phyloP scores from a whole-genome alignment of 2,113 vertebrate genomes.

The Toxotes chatareus region DNA sequence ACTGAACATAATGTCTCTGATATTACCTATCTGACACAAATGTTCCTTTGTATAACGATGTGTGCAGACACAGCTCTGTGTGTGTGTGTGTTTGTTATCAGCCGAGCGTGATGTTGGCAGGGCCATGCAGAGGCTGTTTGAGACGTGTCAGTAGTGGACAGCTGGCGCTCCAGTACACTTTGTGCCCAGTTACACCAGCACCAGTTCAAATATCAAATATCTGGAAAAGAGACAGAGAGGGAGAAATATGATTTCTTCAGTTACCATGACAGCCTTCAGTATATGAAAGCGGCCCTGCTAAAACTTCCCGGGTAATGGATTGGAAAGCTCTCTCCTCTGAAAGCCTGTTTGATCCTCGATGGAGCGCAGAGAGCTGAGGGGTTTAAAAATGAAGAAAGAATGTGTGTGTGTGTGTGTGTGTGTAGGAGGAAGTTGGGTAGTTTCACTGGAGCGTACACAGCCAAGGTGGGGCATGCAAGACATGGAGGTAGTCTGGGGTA shows the following conservation, averaged over 20 bases:
- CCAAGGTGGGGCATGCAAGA: slow-evolving; percentile 25
- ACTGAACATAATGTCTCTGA: background rate
- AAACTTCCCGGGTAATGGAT: slow-evolving; percentile 71
- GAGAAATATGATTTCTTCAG: slow-evolving; percentile 58
- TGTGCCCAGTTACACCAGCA: slow-evolving; percentile 52
- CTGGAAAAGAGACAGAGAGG: slow-evolving; percentile 33
- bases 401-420: slow-evolving; percentile 13
- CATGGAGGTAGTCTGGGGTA: background rate
- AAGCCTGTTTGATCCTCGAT: slow-evolving; percentile 72
- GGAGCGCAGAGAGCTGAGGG: slow-evolving; percentile 53
- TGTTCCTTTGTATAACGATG: slow-evolving; percentile 23
- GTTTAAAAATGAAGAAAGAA: slow-evolving; percentile 44
- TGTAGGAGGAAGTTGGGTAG: slow-evolving; percentile 8
- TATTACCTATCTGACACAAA: too few species aligned
- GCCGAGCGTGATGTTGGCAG: slow-evolving; percentile 19
- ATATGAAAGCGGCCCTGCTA: slow-evolving; percentile 41
- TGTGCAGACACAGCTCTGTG: background rate
- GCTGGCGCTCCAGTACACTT: slow-evolving; percentile 52
- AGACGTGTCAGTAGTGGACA: slow-evolving; percentile 59
- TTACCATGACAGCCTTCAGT: slow-evolving; percentile 66
- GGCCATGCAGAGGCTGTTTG: slow-evolving; percentile 21
- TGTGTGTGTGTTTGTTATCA: slow-evolving; percentile 21
- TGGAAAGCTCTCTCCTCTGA: slow-evolving; percentile 65
- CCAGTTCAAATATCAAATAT: slow-evolving; percentile 63
- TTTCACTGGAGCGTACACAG: slow-evolving; percentile 23